A percentile compares a stretch with the other conserved stretches of the same genome.
Conservation (phyloP, 2,888 invertebrate species). For the Sylvicola cinctus region DNA sequence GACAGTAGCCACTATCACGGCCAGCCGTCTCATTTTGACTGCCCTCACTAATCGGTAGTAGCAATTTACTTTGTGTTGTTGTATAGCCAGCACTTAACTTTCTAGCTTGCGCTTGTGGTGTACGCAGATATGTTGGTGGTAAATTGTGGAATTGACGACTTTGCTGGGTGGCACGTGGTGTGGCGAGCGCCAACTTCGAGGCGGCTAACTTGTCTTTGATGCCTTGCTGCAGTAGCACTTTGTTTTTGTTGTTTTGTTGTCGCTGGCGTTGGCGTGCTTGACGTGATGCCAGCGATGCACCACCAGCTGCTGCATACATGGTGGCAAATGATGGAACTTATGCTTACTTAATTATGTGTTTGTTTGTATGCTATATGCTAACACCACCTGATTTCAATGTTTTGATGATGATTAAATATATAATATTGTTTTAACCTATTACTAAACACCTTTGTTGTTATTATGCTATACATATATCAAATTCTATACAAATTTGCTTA, state of each 20-base stretch:
- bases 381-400: too few species aligned
- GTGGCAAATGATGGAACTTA: not conserved
- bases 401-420: too few species aligned
- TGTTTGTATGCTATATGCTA: too few species aligned
- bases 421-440: too few species aligned
- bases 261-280: slow-evolving; percentile 46
- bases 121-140: slow-evolving; percentile 25
- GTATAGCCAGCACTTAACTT: slow-evolving; percentile 23
- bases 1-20: too few species aligned
- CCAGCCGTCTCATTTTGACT: slow-evolving; percentile 10
- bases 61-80: slow-evolving; percentile 22
- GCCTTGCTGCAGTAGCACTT: slow-evolving; percentile 23
- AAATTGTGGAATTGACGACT: slow-evolving; percentile 35
- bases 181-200: slow-evolving; percentile 19
- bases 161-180: slow-evolving; percentile 17
- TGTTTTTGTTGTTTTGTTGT: slow-evolving; percentile 29
- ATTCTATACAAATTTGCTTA: too few species aligned
- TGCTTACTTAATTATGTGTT: too few species aligned
- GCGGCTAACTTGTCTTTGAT: slow-evolving; percentile 31
- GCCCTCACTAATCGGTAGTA: slow-evolving; percentile 25
- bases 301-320: slow-evolving; percentile 81
- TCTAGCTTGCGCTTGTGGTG: slow-evolving; percentile 19
- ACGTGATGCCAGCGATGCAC: slow-evolving; percentile 68
- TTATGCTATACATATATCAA: too few species aligned
- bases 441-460: too few species aligned